Conservation (phyloP, 2,888 invertebrate species). For the Adelphocoris suturalis region DNA sequence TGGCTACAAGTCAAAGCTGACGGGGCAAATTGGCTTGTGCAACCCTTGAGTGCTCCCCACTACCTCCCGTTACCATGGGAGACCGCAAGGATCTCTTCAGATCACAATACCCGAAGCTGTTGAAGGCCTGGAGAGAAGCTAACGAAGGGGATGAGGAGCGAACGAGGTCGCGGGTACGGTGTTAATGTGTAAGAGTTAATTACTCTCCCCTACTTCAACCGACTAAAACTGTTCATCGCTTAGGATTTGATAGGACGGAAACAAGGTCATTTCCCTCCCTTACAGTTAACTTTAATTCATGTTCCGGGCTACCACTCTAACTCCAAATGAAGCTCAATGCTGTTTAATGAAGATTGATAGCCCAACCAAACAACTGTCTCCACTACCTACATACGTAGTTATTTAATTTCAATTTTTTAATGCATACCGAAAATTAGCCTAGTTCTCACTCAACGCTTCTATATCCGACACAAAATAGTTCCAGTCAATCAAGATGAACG, state of each 20-base stretch:
- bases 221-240: constrained; percentile 56
- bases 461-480: too few relatives aligned
- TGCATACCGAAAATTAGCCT: too few relatives aligned
- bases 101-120: constrained; percentile 44
- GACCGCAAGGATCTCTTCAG: constrained; percentile 63
- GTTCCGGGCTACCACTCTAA: not conserved
- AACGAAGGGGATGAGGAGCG: constrained; percentile 11
- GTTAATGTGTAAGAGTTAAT: constrained; percentile 65
- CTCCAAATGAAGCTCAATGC: not conserved
- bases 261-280: constrained; percentile 41
- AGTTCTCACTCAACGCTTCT: too few relatives aligned
- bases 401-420: too few relatives aligned
- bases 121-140: constrained; percentile 25
- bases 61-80: not conserved
- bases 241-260: constrained; percentile 47
- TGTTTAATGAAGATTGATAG: constrained; percentile 41
- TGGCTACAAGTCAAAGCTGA: constrained; percentile 54
- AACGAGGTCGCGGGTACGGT: constrained; percentile 12
- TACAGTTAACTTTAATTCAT: constrained; percentile 37
- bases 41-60: not conserved
- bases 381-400: too few relatives aligned
- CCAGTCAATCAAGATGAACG: too few relatives aligned
- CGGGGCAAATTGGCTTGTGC: constrained; percentile 59
- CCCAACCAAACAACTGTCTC: not conserved
- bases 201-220: constrained; percentile 22